Percentiles rank a stretch among this genome's conserved stretches.
phyloP scores from a whole-genome alignment of 2,888 invertebrate genomes.

The Dexiosoma caninum region DNA sequence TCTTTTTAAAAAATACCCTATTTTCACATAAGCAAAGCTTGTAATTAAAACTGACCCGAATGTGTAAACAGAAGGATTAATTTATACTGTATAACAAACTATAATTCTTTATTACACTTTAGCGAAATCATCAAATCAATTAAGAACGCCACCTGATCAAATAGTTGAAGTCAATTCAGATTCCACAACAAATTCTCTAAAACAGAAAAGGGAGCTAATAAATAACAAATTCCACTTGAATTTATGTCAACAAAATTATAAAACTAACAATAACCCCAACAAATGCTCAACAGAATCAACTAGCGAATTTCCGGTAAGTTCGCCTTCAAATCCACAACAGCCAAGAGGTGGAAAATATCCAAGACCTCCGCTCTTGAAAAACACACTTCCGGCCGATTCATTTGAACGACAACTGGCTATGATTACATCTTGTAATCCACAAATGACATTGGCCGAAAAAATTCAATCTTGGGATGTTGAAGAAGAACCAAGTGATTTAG shows the following conservation, averaged over 20 bases:
- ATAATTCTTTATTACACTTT: no score
- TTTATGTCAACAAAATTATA: constrained; percentile 51
- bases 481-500: constrained; percentile 72
- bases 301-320: constrained; percentile 76
- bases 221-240: constrained; percentile 55
- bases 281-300: constrained; percentile 69
- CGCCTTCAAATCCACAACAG: constrained; percentile 72
- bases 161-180: constrained; percentile 65
- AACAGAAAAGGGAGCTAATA: constrained; percentile 58
- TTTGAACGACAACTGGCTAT: constrained; percentile 72
- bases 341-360: constrained; percentile 67
- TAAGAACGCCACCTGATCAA: constrained; percentile 59
- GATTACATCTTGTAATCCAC: constrained; percentile 71
- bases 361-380: constrained; percentile 70
- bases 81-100: no score
- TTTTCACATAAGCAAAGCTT: no score
- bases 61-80: no score
- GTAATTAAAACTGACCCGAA: no score
- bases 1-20: no score
- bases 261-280: constrained; percentile 40
- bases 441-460: constrained; percentile 73
- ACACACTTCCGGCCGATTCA: constrained; percentile 71
- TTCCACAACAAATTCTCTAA: constrained; percentile 64
- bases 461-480: constrained; percentile 71
- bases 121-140: constrained; percentile 4